A percentile compares a stretch with the other conserved stretches of the same genome.
These are phyloP conservation scores for Ophioninae sp. DNA, from an alignment of 2,888 invertebrate genomes.

Conservation along the genomic window DNA sequence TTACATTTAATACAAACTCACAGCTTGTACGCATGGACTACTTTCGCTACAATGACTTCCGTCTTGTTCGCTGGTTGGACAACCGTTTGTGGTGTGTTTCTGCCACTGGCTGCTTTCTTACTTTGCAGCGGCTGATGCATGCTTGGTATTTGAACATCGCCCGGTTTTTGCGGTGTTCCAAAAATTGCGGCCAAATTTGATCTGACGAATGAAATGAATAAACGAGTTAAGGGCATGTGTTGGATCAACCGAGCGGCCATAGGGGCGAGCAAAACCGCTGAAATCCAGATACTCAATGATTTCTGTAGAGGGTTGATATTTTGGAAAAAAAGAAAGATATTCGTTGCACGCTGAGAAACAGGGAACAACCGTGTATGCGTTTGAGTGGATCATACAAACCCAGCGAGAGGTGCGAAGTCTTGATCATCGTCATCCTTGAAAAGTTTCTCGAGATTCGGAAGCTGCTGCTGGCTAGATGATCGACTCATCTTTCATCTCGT, in stretches of 20 bases:
- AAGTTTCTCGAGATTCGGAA: conserved; percentile 75
- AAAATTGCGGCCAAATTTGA: conserved; percentile 75
- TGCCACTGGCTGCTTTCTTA: conserved; percentile 61
- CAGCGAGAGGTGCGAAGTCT: conserved; percentile 73
- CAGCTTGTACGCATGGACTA: conserved; percentile 75
- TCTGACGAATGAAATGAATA: conserved; percentile 53
- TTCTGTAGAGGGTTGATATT: too few relatives aligned
- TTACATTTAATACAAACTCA: conserved; percentile 53
- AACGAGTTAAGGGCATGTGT: conserved; percentile 7
- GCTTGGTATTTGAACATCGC: conserved; percentile 34
- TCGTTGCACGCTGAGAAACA: too few relatives aligned
- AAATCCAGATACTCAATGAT: background rate
- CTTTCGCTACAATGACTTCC: conserved; percentile 74
- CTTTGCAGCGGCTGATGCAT: conserved; percentile 55
- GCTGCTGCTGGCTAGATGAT: conserved; percentile 62
- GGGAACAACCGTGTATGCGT: background rate
- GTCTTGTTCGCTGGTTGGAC: conserved; percentile 65
- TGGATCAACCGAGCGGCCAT: conserved; percentile 39
- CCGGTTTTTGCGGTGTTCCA: conserved; percentile 62
- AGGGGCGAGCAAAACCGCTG: background rate
- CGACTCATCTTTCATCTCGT: conserved; percentile 66
- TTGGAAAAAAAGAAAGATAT: too few relatives aligned
- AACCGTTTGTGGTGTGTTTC: conserved; percentile 61
- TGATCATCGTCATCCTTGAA: conserved; percentile 74
- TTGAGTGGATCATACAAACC: conserved; percentile 65